Conservation (phyloP, 2,113 vertebrate genomes). For the Eretmochelys imbricata region DNA sequence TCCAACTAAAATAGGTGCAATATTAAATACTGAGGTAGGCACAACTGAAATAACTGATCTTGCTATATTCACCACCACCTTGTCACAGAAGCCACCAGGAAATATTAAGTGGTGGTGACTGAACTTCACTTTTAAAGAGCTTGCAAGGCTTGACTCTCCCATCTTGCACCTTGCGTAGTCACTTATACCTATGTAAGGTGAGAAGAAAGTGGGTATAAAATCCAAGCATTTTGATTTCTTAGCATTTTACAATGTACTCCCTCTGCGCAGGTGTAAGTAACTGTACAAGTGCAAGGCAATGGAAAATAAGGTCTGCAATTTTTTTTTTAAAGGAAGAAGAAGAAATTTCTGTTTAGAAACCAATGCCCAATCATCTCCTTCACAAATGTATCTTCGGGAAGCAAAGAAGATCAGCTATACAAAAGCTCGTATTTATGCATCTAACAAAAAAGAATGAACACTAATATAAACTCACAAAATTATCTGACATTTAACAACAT, state of each 20-base stretch:
- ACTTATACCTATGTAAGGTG: neutral
- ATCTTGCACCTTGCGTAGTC: no score
- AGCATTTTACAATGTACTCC: neutral
- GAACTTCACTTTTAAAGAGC: neutral
- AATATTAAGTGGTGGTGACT: neutral
- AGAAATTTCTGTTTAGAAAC: neutral
- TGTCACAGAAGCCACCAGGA: no score
- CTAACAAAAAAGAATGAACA: neutral
- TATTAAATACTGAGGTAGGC: neutral
- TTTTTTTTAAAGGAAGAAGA: neutral
- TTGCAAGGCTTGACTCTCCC: neutral
- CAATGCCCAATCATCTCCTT: neutral
- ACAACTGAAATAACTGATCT: neutral
- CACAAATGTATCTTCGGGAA: neutral
- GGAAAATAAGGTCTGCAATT: neutral
- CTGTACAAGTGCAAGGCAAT: neutral
- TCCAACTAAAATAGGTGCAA: no score
- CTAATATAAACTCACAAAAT: neutral
- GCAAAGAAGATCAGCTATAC: neutral
- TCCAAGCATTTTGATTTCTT: neutral
- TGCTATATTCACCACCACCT: neutral
- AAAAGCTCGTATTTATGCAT: neutral
- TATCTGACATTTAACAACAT: neutral
- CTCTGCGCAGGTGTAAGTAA: neutral
- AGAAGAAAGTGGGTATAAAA: neutral